phyloP scores from a whole-genome alignment of 2,113 vertebrate species.

The Thalassoma bifasciatum region DNA sequence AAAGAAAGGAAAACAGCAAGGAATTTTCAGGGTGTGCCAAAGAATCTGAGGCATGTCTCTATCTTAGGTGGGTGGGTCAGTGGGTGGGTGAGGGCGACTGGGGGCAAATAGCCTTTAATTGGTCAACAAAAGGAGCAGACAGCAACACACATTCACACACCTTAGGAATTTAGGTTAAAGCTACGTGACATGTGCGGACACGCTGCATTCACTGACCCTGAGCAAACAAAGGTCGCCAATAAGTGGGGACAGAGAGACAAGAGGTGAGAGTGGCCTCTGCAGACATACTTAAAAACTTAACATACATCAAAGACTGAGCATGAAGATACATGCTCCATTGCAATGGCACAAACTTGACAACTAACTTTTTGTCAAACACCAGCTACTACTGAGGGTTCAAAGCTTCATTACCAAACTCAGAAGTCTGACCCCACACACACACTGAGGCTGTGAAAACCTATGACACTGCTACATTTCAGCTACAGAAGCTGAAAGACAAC shows the following conservation, averaged over 20 bases:
- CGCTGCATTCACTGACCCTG: constrained; percentile 17
- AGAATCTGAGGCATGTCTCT: constrained; percentile 77
- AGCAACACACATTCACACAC: constrained; percentile 14
- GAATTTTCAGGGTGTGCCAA: constrained; percentile 80
- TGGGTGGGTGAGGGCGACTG: constrained; percentile 18
- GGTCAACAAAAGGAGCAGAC: constrained; percentile 45
- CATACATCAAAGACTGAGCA: constrained; percentile 9
- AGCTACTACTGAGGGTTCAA: not conserved
- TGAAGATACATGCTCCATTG: constrained; percentile 14
- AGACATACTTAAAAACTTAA: not conserved
- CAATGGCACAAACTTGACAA: not conserved
- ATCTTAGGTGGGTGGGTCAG: constrained; percentile 40
- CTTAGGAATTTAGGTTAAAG: constrained; percentile 18
- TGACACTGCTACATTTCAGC: constrained; percentile 39
- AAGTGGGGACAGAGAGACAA: not conserved
- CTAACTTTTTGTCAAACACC: not conserved
- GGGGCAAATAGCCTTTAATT: constrained; percentile 47
- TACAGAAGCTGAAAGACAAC: constrained; percentile 44
- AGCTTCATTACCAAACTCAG: constrained; percentile 3
- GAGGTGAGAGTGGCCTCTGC: constrained; percentile 3
- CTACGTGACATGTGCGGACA: constrained; percentile 38
- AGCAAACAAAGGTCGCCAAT: constrained; percentile 22
- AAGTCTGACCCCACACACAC: constrained; percentile 18
- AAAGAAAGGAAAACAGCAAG: constrained; percentile 67
- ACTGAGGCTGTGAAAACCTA: constrained; percentile 15